Percentiles rank a stretch among this genome's conserved stretches.
Evolutionary conservation across 2,888 invertebrate species (phyloP).

Genomic region (Operophtera brumata): DNA sequence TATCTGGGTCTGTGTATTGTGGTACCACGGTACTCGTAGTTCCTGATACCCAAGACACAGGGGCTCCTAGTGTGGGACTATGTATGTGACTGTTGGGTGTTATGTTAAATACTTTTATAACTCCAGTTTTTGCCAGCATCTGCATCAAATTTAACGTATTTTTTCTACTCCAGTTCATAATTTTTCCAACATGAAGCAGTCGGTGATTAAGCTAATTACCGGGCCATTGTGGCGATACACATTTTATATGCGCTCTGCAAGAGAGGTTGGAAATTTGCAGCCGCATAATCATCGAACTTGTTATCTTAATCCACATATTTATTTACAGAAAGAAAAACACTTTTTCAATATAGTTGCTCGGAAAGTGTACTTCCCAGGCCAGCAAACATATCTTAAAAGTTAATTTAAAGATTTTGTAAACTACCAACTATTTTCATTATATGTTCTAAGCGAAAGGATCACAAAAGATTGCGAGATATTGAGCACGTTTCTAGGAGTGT

Average conservation of each 20-base stretch:
- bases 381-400: too few relatives aligned
- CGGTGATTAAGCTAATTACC: slow-evolving; percentile 36
- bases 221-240: slow-evolving; percentile 31
- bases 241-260: slow-evolving; percentile 26
- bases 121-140: slow-evolving; percentile 19
- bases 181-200: slow-evolving; percentile 28
- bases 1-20: too few relatives aligned
- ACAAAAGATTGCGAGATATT: slow-evolving; percentile 23
- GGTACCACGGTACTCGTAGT: too few relatives aligned
- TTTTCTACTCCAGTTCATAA: slow-evolving; percentile 33
- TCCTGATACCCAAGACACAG: too few relatives aligned
- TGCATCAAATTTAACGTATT: slow-evolving; percentile 23
- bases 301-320: not conserved
- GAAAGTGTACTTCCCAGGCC: too few relatives aligned
- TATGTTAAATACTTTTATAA: not conserved
- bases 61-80: too few relatives aligned
- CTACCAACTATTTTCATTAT: slow-evolving; percentile 36
- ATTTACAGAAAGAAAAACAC: too few relatives aligned
- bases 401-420: too few relatives aligned
- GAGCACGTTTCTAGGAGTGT: slow-evolving; percentile 34
- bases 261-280: slow-evolving; percentile 29
- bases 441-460: slow-evolving; percentile 29
- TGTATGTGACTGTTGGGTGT: too few relatives aligned
- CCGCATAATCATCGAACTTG: slow-evolving; percentile 26
- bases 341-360: too few relatives aligned